These are phyloP conservation scores for Trogon melanurus DNA, from an alignment of 2,113 vertebrate species.

Conservation along the genomic window DNA sequence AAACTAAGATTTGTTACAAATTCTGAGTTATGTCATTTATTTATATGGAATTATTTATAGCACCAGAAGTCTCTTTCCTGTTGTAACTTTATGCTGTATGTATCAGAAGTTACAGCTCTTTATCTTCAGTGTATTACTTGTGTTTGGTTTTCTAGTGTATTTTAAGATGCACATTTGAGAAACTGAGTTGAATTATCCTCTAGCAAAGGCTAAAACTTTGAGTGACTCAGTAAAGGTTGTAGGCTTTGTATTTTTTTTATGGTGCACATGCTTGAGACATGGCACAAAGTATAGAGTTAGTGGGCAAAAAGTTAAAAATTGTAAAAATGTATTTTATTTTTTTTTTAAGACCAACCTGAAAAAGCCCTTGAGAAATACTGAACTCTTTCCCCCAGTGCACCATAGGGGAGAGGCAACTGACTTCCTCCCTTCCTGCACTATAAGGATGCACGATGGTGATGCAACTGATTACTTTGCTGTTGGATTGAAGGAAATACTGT, in stretches of 20 bases:
- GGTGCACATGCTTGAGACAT: not conserved
- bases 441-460: not conserved
- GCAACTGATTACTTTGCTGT: not conserved
- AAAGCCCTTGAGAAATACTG: not conserved
- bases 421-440: not conserved
- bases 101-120: not conserved
- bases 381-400: not conserved
- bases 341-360: not conserved
- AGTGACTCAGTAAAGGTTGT: not conserved
- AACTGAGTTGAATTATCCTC: not conserved
- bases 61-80: not conserved
- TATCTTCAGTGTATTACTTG: not conserved
- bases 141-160: not conserved
- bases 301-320: not conserved
- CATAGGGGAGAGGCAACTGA: not conserved
- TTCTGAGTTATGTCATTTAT: not conserved
- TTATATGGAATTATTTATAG: not conserved
- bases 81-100: not conserved
- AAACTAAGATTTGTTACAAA: not conserved
- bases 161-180: not conserved
- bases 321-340: not conserved
- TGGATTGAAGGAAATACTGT: constrained; percentile 44
- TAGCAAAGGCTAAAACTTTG: not conserved
- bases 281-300: not conserved
- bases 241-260: not conserved